These are phyloP conservation scores for Actinostola sp. DNA, from an alignment of 92 coral and sea anemone genomes.

Conservation along the genomic window DNA sequence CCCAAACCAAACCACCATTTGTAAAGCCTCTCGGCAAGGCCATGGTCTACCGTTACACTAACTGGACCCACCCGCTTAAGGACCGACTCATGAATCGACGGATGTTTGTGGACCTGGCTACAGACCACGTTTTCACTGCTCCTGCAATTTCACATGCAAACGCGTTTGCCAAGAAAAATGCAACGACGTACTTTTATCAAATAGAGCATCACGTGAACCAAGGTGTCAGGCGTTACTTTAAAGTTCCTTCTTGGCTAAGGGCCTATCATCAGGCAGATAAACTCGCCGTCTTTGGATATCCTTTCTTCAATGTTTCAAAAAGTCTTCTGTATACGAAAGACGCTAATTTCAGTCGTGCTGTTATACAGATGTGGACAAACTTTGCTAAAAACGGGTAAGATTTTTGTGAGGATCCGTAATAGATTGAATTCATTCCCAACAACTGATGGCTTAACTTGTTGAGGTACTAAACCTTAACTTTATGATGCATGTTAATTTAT, in stretches of 20 bases:
- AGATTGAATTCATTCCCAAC: no score
- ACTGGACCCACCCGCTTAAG: slow-evolving; percentile 15
- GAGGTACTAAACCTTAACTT: no score
- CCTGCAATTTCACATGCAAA: slow-evolving; percentile 16
- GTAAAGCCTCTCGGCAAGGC: no score
- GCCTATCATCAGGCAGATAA: slow-evolving; percentile 24
- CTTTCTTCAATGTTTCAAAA: background rate
- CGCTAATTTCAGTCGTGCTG: slow-evolving; percentile 25
- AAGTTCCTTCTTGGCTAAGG: slow-evolving; percentile 19
- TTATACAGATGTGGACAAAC: slow-evolving; percentile 30
- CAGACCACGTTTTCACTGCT: slow-evolving; percentile 19
- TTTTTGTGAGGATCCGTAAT: no score
- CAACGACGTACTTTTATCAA: slow-evolving; percentile 15
- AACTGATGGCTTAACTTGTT: no score
- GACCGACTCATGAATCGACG: slow-evolving; percentile 16
- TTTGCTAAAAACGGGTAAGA: slow-evolving; percentile 44
- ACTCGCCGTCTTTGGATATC: slow-evolving; percentile 17
- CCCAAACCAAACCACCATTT: no score
- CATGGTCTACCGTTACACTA: slow-evolving; percentile 31
- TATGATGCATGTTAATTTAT: no score
- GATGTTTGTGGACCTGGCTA: slow-evolving; percentile 24
- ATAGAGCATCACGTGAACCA: background rate
- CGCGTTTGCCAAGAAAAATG: slow-evolving; percentile 4
- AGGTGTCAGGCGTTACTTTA: background rate
- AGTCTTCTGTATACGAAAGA: background rate